These are phyloP conservation scores for Parascotia fuliginaria DNA, from an alignment of 2,888 invertebrate genomes.

Conservation along the genomic window DNA sequence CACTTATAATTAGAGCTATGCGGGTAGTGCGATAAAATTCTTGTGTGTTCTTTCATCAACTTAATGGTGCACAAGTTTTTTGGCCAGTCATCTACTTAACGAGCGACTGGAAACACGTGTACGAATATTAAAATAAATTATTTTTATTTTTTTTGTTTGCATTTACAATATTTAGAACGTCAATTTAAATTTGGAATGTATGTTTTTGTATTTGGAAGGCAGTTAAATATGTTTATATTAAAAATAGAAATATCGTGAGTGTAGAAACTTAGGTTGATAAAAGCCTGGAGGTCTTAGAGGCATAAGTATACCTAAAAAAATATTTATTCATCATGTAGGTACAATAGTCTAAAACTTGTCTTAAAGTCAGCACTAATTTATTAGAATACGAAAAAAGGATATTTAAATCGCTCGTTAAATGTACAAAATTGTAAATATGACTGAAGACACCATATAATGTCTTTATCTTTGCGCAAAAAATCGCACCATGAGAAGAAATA, in stretches of 20 bases:
- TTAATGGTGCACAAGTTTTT: conserved; percentile 63
- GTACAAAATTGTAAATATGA: neutral
- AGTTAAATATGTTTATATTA: neutral
- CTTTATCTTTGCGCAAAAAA: conserved; percentile 5
- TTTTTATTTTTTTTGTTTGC: conserved; percentile 12
- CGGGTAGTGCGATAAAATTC: conserved; percentile 62
- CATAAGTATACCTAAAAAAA: no score
- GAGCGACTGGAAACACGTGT: conserved; percentile 20
- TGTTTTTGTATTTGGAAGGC: neutral
- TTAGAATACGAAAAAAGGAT: no score
- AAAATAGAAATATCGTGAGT: no score
- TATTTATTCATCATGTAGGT: no score
- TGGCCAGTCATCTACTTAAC: conserved; percentile 50
- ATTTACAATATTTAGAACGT: conserved; percentile 3
- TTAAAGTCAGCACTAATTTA: no score
- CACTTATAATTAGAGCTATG: conserved; percentile 57
- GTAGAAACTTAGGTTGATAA: no score
- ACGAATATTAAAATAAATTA: conserved; percentile 27
- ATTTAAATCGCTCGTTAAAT: neutral
- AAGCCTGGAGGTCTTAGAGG: no score
- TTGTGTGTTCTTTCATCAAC: conserved; percentile 65
- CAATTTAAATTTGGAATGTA: conserved; percentile 2
- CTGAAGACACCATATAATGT: no score
- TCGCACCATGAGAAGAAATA: conserved; percentile 20
- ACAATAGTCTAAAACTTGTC: no score